Evolutionary conservation across 2,797 vertebrate genomes (phyloP).

Genomic region (Pseudochaenichthys georgianus): DNA sequence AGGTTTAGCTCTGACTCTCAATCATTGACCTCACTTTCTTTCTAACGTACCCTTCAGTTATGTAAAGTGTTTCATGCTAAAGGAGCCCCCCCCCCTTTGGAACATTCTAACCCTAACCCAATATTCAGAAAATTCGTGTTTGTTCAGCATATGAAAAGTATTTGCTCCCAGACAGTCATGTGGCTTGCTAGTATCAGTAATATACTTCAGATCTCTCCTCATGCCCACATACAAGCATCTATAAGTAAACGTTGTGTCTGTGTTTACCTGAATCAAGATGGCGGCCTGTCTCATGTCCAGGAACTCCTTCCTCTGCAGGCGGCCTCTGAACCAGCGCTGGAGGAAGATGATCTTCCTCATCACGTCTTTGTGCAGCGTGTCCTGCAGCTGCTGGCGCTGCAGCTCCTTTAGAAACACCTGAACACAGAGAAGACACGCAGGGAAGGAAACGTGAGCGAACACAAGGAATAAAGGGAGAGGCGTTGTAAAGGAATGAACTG

Average conservation of each 20-base stretch:
- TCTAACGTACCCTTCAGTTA: no score
- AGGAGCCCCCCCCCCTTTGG: no score
- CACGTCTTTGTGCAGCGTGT: slow-evolving; percentile 93
- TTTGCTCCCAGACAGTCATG: no score
- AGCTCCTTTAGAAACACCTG: slow-evolving; percentile 97
- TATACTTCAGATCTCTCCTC: neutral
- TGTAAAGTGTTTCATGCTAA: no score
- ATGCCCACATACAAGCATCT: no score
- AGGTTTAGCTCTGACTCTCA: no score
- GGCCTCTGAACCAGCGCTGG: slow-evolving; percentile 92
- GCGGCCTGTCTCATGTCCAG: slow-evolving; percentile 87
- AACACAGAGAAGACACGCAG: neutral
- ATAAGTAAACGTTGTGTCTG: no score
- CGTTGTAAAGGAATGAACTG: neutral
- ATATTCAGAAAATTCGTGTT: no score
- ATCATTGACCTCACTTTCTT: no score
- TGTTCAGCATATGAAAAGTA: no score
- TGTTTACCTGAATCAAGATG: slow-evolving; percentile 88
- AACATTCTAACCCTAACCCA: no score
- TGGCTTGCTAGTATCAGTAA: neutral
- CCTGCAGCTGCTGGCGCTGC: slow-evolving; percentile 92
- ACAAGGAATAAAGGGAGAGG: neutral
- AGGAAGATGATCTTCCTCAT: slow-evolving; percentile 94
- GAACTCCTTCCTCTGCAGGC: slow-evolving; percentile 89
- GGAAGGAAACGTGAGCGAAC: neutral